These are phyloP conservation scores for Lagothrix lagotricha DNA, from an alignment of 2,797 vertebrate genomes.

Conservation along the genomic window DNA sequence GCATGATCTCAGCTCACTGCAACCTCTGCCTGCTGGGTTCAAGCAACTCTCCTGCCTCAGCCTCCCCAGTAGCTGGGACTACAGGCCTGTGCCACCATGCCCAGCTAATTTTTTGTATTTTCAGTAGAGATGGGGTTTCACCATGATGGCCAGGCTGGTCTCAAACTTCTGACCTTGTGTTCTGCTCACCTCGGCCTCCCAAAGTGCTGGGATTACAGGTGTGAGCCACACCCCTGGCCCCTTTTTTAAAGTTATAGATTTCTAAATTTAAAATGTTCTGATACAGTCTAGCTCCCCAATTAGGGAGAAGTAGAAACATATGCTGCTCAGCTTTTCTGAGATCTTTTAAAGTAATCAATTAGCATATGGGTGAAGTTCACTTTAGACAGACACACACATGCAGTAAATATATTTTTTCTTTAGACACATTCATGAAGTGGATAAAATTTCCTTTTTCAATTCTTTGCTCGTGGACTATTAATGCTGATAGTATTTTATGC, in stretches of 20 bases:
- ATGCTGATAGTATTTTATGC: neutral
- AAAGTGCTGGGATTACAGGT: too few species aligned
- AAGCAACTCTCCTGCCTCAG: too few species aligned
- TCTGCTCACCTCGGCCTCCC: too few species aligned
- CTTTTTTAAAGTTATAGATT: neutral
- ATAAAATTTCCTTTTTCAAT: constrained; percentile 2
- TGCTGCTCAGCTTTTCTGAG: neutral
- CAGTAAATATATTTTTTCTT: neutral
- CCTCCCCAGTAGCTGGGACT: too few species aligned
- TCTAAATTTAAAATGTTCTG: neutral
- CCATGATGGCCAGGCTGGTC: too few species aligned
- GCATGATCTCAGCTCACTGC: too few species aligned
- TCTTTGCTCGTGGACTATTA: neutral
- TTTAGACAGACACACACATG: neutral
- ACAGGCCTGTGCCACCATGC: too few species aligned
- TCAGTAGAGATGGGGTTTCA: too few species aligned
- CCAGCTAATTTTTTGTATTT: too few species aligned
- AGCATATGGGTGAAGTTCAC: neutral
- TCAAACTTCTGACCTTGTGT: too few species aligned
- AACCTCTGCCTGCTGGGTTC: too few species aligned
- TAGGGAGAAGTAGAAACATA: neutral
- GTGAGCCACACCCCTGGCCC: too few species aligned
- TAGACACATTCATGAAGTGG: neutral
- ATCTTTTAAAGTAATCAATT: neutral
- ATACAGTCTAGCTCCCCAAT: neutral